Evolutionary conservation across 1,140 invertebrate species (phyloP), one percentile per base, ranked within the genome.

Genomic region (Liolophura sinensis): DNA sequence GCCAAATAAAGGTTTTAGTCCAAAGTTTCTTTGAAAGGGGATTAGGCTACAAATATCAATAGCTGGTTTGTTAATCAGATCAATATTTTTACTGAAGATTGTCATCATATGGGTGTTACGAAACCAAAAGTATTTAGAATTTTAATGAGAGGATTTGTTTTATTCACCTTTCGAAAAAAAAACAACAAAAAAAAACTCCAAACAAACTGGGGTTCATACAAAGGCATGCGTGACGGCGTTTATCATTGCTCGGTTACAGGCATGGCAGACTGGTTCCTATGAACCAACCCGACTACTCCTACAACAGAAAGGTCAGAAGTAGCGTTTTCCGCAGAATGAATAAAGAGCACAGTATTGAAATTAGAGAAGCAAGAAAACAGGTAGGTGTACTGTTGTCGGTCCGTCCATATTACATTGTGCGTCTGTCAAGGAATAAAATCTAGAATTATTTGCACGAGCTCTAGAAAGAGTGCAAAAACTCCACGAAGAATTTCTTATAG

Each of bases 351-450:
- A 72, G 64, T 48, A 69, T 60, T 22, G 72, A 68, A 15, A 68
- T 68, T 9, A 62, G 71, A 51, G 55, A 66, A 18, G 70, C 67
- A 3, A 59, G 74, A 61, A 71, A 65, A 72, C 74, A 76, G 69
- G 74, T 76, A 50, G 55, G 62, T 58, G 15, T 57, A 65, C 9
- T 6, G 11, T 16, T n/a, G n/a, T 18, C 47, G 25, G 25, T 20
- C 6, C 40, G 12, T 62, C 15, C 55, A 18, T 22, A 24, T 12
- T 12, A 65, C 6, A 62, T 58, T 20, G 48, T 15, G 0, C 49
- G 3, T 3, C 16, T 64, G 64, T n/a, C 24, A 7, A 20, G 52
- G 12, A 3, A 20, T 20, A 54, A 54, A 54, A 40, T 40, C 31
- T 9, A 3, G 31, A 40, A n/a, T n/a, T n/a, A n/a, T n/a, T n/a